Evolutionary conservation across 2,888 invertebrate genomes (phyloP).

Genomic region (Agrilus biguttatus): DNA sequence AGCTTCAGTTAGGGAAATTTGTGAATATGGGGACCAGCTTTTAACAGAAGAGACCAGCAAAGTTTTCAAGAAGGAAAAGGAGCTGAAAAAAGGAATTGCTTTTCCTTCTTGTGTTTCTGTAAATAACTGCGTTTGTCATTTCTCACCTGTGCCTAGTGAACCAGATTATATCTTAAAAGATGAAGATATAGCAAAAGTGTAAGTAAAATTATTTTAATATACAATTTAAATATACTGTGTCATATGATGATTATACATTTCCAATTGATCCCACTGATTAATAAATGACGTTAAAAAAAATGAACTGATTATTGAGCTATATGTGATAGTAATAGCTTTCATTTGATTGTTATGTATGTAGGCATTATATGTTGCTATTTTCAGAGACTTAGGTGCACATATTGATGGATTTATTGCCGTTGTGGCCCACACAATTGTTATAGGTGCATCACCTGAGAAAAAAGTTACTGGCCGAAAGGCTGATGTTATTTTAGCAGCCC

Average conservation of each 20-base stretch:
- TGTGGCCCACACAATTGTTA: conserved; percentile 87
- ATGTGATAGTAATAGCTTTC: conserved; percentile 9
- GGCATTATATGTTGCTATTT: conserved; percentile 16
- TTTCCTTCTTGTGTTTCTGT: conserved; percentile 98
- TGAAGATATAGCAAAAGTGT: conserved; percentile 96
- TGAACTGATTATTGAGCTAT: conserved; percentile 2
- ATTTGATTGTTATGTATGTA: background rate
- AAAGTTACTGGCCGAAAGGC: conserved; percentile 79
- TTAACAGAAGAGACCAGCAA: conserved; percentile 84
- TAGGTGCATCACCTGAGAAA: conserved; percentile 60
- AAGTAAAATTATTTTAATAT: conserved; percentile 31
- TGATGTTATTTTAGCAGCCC: conserved; percentile 89
- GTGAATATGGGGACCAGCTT: conserved; percentile 81
- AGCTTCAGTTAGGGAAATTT: conserved; percentile 80
- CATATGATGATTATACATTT: conserved; percentile 2
- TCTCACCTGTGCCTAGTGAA: conserved; percentile 90
- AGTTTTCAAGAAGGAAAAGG: conserved; percentile 97
- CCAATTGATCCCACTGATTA: conserved; percentile 21
- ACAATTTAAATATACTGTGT: background rate
- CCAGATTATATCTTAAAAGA: conserved; percentile 71
- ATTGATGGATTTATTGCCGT: conserved; percentile 98
- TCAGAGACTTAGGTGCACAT: conserved; percentile 91
- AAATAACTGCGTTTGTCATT: conserved; percentile 99
- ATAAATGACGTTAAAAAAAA: background rate
- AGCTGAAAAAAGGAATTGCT: conserved; percentile 94